phyloP scores from a whole-genome alignment of 92 coral and sea anemone species.

The Epizoanthus scotinus region DNA sequence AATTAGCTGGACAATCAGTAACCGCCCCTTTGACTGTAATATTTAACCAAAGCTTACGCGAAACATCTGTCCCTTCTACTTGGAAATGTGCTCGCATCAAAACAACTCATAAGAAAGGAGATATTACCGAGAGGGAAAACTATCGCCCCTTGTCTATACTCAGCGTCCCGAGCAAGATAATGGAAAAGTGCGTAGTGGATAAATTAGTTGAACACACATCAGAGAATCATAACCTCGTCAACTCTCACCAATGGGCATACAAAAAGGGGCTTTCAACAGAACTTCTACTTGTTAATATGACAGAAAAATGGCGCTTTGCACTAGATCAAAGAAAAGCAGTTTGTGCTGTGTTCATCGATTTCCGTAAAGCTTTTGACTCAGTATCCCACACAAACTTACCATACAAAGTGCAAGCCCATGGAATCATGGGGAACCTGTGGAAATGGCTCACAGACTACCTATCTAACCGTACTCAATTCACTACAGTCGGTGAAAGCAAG shows the following conservation, averaged over 20 bases:
- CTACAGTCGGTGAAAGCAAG: conserved; percentile 31
- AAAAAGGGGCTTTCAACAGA: conserved; percentile 23
- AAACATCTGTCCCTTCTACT: conserved; percentile 22
- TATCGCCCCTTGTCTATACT: conserved; percentile 52
- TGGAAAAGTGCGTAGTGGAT: conserved; percentile 42
- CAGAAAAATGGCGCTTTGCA: conserved; percentile 14
- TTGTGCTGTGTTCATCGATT: conserved; percentile 7
- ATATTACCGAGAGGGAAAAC: conserved; percentile 39
- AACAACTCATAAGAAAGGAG: conserved; percentile 48
- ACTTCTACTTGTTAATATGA: conserved; percentile 1
- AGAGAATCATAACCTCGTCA: not conserved
- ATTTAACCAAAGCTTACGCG: conserved; percentile 11
- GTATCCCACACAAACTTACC: conserved; percentile 22
- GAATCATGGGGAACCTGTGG: conserved; percentile 26
- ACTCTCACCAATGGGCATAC: conserved; percentile 8
- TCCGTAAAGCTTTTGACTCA: conserved; percentile 29
- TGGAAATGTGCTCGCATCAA: conserved; percentile 52
- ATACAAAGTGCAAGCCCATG: conserved; percentile 15
- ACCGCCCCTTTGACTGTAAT: conserved; percentile 41
- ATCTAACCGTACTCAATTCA: conserved; percentile 36
- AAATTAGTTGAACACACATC: conserved; percentile 1
- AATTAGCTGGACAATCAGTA: conserved; percentile 30
- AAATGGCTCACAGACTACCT: conserved; percentile 41
- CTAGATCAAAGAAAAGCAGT: conserved; percentile 9
- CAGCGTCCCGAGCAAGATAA: conserved; percentile 44